Base-by-base conservation (phyloP, 37 sponge, comb jelly and placozoan species). In the Crambe crambe region DNA sequence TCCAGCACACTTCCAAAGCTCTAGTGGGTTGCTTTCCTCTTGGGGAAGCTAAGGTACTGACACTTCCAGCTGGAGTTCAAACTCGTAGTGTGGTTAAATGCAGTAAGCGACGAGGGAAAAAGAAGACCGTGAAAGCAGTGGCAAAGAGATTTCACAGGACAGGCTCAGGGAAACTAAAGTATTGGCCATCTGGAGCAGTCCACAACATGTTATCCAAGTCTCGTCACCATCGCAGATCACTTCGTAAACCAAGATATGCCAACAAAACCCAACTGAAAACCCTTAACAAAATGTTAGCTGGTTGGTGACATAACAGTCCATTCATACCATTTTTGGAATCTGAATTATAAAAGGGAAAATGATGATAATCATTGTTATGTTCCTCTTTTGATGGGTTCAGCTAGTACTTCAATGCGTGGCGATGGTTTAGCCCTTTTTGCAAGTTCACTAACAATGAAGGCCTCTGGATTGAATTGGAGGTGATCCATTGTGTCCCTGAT, bases 401-500 rank as follows among this genome's bases (percentile, higher is more conserved):
- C 91, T 38, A 98, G 72, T 38, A 95, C 96, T 37, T 91, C 94
- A 27, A 93, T 80, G 41, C 98, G 79, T 18, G 87, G 71, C 2
- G 92, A 83, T 26, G 89, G 75, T 37, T 90, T 93, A 34, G 91
- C 93, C 56, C 93, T 95, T 82, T 83, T 93, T 20, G 98, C 98
- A 31, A 72, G 67, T 26, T 75, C 82, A 35, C 87, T 90, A 41
- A 98, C 98, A 37, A 83, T 82, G 80, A 98, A 98, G 2, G 89
- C 96, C 80, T 91, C 94, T 0, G 96, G 98, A 57, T 98, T 89
- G 80, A 95, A 98, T 85, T 98, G 98, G 39, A 98, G 79, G 68
- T 91, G 94, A 56, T 95, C 95, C 98, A 98, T 98, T 22, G 95
- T 91, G 51, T 95, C 96, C 23, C 95, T 83, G 2, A 87, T 63